Conservation (phyloP, 1,140 invertebrate genomes). For the Heliothis virescens region DNA sequence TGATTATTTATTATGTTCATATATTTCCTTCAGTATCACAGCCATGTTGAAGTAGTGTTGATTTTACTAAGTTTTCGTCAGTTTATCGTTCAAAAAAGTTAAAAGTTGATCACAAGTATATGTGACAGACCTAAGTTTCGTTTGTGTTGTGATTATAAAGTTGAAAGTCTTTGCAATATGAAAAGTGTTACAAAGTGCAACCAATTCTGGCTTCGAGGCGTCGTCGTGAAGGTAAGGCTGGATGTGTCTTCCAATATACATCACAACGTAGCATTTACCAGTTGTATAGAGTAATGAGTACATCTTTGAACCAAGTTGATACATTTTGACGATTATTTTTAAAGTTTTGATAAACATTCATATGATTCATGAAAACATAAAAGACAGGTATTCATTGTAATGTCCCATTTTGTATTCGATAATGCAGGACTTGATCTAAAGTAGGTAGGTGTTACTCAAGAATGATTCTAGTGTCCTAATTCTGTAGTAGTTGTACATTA, state of each 20-base stretch:
- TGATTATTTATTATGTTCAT: constrained; percentile 85
- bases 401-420: not conserved
- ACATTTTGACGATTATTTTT: constrained; percentile 8
- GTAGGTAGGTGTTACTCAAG: not conserved
- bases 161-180: constrained; percentile 83
- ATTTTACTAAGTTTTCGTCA: constrained; percentile 85
- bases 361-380: not conserved
- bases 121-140: constrained; percentile 84
- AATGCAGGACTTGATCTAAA: not conserved
- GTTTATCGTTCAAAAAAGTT: constrained; percentile 81
- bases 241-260: constrained; percentile 84
- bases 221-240: constrained; percentile 83
- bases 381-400: not conserved
- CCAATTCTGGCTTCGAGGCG: constrained; percentile 82
- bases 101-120: constrained; percentile 83
- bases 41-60: constrained; percentile 86
- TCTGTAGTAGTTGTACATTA: not conserved
- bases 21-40: constrained; percentile 84
- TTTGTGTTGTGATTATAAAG: constrained; percentile 85
- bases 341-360: constrained; percentile 10
- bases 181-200: constrained; percentile 85
- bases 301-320: constrained; percentile 1
- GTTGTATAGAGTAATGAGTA: constrained; percentile 16
- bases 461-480: not conserved
- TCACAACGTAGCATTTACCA: constrained; percentile 66